Conservation (phyloP, 2,888 invertebrate genomes). For the Desoria tigrina region DNA sequence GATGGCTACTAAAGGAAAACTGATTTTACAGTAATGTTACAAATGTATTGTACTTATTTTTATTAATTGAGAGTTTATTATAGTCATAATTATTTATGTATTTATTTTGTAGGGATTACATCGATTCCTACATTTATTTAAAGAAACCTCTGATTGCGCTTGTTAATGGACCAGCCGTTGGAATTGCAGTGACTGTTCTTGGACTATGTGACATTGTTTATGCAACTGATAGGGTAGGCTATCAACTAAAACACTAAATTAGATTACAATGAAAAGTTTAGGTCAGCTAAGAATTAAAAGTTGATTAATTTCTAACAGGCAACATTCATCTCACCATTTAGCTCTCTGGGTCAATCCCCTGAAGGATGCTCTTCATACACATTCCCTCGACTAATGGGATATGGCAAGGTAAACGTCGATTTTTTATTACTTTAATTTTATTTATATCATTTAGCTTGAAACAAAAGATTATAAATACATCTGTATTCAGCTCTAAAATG, state of each 20-base stretch:
- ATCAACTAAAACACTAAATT: no score
- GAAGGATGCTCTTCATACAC: conserved; percentile 87
- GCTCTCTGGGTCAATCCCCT: conserved; percentile 76
- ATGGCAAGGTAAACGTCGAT: conserved; percentile 66
- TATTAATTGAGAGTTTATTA: not conserved
- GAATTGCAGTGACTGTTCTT: conserved; percentile 81
- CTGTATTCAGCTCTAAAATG: conserved; percentile 9
- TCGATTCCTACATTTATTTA: conserved; percentile 77
- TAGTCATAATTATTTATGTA: conserved; percentile 11
- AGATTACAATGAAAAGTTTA: no score
- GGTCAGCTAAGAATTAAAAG: not conserved
- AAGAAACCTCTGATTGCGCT: conserved; percentile 84
- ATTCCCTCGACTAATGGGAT: conserved; percentile 82
- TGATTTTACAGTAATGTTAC: conserved; percentile 30
- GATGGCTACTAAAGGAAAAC: conserved; percentile 50
- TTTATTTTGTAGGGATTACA: conserved; percentile 63
- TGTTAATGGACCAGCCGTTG: conserved; percentile 93
- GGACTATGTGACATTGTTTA: conserved; percentile 86
- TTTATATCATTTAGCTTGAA: no score
- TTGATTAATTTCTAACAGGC: conserved; percentile 63
- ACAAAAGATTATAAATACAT: no score
- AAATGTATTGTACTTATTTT: conserved; percentile 3
- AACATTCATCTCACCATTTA: conserved; percentile 85
- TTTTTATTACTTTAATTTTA: conserved; percentile 10
- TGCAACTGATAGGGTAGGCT: conserved; percentile 77